Evolutionary conservation across 1,140 invertebrate genomes (phyloP), one percentile per base, ranked within the genome.

Genomic region (Drosophila arawakana): DNA sequence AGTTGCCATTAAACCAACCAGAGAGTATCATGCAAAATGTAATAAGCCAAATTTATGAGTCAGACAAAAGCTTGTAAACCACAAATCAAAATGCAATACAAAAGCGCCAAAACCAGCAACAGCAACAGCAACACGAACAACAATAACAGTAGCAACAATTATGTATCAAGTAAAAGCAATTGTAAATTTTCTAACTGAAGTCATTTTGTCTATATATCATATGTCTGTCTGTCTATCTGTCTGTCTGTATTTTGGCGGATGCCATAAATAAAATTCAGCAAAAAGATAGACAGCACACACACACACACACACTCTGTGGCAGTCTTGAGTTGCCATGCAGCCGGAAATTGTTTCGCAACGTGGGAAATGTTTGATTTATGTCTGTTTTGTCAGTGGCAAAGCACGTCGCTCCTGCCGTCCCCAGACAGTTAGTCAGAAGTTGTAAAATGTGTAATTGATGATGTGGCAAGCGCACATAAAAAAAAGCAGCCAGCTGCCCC

Each of bases 351-450:
- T 88, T 88, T 88, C 80, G 83, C 76, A 88, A 88, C 84, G 83
- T 88, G 83, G 84, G 84, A 88, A 88, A 89, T 88, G 83, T 88
- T 89, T 88, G 83, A 88, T 88, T 88, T 88, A 88, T 88, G 83
- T 86, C 63, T 86, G 82, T 85, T 81, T 72, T 69, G 63, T 80
- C 61, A 84, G 80, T 80, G 80, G 78, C 81, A 73, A 67, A 80
- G 59, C 73, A 74, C 63, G 62, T 62, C 58, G 44, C 54, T 39
- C 7, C 7, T 13, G 10, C 43, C 43, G n/a, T 6, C 25, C 5
- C 18, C 18, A 58, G 61, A 67, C 65, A 74, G 57, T 57, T 57
- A 66, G 73, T 73, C 68, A 80, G 73, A 74, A 88, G 83, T 88
- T 88, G 83, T 88, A 88, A 88, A 88, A 88, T 88, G 83, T 88